These are phyloP conservation scores for Cylindroiulus punctatus DNA, from an alignment of 2,888 invertebrate genomes.

Conservation along the genomic window DNA sequence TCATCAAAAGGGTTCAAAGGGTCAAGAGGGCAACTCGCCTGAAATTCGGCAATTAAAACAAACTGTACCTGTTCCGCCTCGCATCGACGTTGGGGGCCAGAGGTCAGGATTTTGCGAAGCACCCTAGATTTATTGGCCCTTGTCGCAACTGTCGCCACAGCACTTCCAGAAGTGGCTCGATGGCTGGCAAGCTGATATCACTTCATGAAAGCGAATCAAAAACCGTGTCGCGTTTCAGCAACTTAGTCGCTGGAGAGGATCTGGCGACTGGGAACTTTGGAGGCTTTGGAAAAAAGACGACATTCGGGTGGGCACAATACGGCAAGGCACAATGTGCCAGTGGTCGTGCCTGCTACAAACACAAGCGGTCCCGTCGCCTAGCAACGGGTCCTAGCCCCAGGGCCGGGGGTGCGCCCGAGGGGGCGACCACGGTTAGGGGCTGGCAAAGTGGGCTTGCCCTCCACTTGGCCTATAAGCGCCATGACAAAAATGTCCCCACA, in stretches of 20 bases:
- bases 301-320: background rate
- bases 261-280: background rate
- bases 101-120: background rate
- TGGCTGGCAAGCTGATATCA: background rate
- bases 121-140: background rate
- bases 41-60: background rate
- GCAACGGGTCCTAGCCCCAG: slow-evolving; percentile 45
- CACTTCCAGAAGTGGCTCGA: background rate
- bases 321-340: slow-evolving; percentile 47
- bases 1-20: background rate
- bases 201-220: background rate
- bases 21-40: background rate
- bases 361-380: slow-evolving; percentile 31
- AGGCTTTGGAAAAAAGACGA: background rate
- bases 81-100: background rate
- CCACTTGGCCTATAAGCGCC: slow-evolving; percentile 35
- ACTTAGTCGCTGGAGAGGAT: background rate
- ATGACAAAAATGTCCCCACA: background rate
- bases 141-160: background rate
- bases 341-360: slow-evolving; percentile 25
- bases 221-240: background rate
- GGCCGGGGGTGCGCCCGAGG: background rate
- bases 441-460: slow-evolving; percentile 40
- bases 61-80: too few relatives aligned
- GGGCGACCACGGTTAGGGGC: background rate